Evolutionary conservation across 2,888 invertebrate genomes (phyloP).

Genomic region (Yponomeuta cagnagella): DNA sequence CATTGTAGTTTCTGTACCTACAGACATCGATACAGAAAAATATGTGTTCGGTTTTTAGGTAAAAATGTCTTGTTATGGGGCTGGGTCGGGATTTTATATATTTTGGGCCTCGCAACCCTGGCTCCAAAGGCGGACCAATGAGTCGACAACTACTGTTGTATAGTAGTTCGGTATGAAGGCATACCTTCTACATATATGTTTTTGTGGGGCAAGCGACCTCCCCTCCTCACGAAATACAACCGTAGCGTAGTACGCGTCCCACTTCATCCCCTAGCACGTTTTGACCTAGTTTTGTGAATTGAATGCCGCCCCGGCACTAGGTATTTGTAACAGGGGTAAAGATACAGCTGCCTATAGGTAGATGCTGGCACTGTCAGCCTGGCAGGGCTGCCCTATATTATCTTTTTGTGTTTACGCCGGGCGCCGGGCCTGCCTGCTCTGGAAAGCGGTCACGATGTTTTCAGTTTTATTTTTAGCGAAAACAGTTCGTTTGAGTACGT

Average conservation of each 20-base stretch:
- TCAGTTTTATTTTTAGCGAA: no score
- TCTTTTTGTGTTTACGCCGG: background rate
- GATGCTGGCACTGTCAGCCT: background rate
- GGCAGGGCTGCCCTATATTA: constrained; percentile 1
- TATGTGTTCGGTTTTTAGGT: no score
- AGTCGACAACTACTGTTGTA: no score
- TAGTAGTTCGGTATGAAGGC: no score
- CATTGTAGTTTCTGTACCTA: no score
- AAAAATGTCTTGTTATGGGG: no score
- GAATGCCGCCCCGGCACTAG: constrained; percentile 5
- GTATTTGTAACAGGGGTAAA: background rate
- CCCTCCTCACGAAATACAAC: constrained; percentile 23
- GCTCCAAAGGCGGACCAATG: no score
- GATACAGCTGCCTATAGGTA: background rate
- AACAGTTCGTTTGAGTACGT: no score
- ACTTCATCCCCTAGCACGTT: constrained; percentile 60
- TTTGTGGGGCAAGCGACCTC: background rate
- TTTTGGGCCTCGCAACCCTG: no score
- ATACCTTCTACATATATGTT: background rate
- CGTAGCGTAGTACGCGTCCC: constrained; percentile 57
- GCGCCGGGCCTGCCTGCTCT: background rate
- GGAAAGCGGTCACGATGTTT: background rate
- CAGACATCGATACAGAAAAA: no score
- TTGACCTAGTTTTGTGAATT: constrained; percentile 54
- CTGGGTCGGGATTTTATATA: no score